Evolutionary conservation across 2,888 invertebrate genomes (phyloP).

Genomic region (Drosophila kanekoi): DNA sequence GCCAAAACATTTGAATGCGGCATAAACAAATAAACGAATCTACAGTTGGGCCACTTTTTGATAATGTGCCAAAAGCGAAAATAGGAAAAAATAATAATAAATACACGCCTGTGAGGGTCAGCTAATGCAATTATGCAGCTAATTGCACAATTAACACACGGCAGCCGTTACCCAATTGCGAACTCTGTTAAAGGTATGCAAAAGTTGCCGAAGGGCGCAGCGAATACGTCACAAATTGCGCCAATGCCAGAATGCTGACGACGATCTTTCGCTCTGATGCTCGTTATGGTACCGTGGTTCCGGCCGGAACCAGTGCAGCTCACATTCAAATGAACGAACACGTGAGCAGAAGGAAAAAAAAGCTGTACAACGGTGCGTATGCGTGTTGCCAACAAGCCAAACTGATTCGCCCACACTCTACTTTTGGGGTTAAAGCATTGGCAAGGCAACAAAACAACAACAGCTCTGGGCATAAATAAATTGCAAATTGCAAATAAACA

Average conservation of each 20-base stretch:
- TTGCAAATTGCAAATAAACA: no score
- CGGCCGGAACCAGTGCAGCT: constrained; percentile 44
- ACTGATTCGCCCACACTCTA: no score
- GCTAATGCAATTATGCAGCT: constrained; percentile 65
- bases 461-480: constrained; percentile 34
- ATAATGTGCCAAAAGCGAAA: constrained; percentile 42
- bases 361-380: constrained; percentile 46
- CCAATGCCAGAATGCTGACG: background rate
- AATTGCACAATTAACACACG: constrained; percentile 64
- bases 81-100: constrained; percentile 1
- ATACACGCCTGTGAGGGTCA: constrained; percentile 5
- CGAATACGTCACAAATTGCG: background rate
- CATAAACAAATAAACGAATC: constrained; percentile 39
- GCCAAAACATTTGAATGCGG: constrained; percentile 1
- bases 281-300: constrained; percentile 2
- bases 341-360: constrained; percentile 13
- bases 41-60: constrained; percentile 8
- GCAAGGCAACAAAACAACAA: constrained; percentile 22
- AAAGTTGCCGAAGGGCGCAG: constrained; percentile 20
- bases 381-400: constrained; percentile 43
- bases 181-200: background rate
- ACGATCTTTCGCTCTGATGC: background rate
- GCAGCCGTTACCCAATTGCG: background rate
- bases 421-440: constrained; percentile 8
- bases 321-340: constrained; percentile 20